Percentiles rank a stretch among this genome's conserved stretches.
These are phyloP conservation scores for Mola mola DNA, from an alignment of 2,113 vertebrate genomes.

Conservation along the genomic window DNA sequence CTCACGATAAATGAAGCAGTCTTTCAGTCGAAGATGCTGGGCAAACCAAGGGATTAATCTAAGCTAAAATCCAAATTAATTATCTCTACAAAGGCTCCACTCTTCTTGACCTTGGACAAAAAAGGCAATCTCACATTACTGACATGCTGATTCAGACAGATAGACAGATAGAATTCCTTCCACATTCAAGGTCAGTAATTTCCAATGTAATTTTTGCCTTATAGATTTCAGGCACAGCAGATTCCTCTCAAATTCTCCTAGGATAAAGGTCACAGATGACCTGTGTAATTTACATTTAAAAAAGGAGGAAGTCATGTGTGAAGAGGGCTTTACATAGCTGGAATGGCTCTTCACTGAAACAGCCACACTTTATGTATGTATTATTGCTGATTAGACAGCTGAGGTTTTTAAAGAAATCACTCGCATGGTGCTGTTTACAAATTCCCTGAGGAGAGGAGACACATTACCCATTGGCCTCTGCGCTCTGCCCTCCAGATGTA, in stretches of 20 bases:
- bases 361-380: slow-evolving; percentile 23
- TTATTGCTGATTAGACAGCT: slow-evolving; percentile 34
- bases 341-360: neutral
- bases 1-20: too few species aligned
- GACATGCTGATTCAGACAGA: neutral
- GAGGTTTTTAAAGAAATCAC: slow-evolving; percentile 27
- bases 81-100: neutral
- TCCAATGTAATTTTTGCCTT: neutral
- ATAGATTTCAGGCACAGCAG: slow-evolving; percentile 1
- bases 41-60: too few species aligned
- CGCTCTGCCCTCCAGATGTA: slow-evolving; percentile 52
- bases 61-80: too few species aligned
- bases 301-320: slow-evolving; percentile 9
- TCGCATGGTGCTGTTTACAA: slow-evolving; percentile 16
- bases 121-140: too few species aligned
- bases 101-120: neutral
- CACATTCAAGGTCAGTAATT: neutral
- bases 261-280: slow-evolving; percentile 12
- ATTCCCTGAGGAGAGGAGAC: slow-evolving; percentile 23
- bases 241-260: neutral
- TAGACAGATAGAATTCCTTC: neutral
- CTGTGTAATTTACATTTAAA: slow-evolving; percentile 24
- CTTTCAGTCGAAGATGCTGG: too few species aligned
- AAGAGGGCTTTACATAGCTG: neutral
- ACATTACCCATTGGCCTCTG: slow-evolving; percentile 24